Evolutionary conservation across 2,113 vertebrate genomes (phyloP).

Genomic region (Polypterus bichir): DNA sequence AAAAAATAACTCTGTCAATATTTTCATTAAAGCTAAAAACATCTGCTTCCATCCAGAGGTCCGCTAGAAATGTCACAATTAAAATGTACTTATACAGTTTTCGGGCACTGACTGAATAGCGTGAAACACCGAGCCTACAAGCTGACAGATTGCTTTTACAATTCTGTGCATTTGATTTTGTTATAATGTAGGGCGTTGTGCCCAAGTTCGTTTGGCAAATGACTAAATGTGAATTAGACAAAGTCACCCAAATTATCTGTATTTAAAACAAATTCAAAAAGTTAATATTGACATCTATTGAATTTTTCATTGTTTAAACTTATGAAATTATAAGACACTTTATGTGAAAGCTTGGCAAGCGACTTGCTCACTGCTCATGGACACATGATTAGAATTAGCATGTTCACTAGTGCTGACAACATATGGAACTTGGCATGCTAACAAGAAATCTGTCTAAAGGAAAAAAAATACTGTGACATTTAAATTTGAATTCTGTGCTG

Average conservation of each 20-base stretch:
- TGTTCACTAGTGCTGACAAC: conserved; percentile 33
- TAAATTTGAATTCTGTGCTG: conserved; percentile 48
- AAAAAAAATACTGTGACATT: conserved; percentile 40
- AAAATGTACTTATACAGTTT: too few relatives aligned
- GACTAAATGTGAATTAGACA: conserved; percentile 21
- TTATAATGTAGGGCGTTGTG: conserved; percentile 28
- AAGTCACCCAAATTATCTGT: conserved; percentile 28
- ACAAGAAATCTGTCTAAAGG: conserved; percentile 44
- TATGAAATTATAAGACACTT: conserved; percentile 21
- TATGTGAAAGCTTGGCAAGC: conserved; percentile 44
- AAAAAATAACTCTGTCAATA: too few relatives aligned
- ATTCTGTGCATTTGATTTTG: conserved; percentile 3
- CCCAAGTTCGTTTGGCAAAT: conserved; percentile 23
- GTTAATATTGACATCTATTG: conserved; percentile 41
- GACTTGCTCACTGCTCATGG: conserved; percentile 38
- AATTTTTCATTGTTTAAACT: conserved; percentile 33
- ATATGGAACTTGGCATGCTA: conserved; percentile 39
- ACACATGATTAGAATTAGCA: conserved; percentile 54
- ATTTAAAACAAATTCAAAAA: conserved; percentile 36
- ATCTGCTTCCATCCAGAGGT: too few relatives aligned
- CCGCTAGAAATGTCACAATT: too few relatives aligned
- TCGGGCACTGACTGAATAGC: background rate
- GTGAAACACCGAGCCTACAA: background rate
- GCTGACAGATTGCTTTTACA: background rate
- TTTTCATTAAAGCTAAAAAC: too few relatives aligned